phyloP scores from a whole-genome alignment of 2,888 invertebrate genomes.

The Brachylomia viminalis region DNA sequence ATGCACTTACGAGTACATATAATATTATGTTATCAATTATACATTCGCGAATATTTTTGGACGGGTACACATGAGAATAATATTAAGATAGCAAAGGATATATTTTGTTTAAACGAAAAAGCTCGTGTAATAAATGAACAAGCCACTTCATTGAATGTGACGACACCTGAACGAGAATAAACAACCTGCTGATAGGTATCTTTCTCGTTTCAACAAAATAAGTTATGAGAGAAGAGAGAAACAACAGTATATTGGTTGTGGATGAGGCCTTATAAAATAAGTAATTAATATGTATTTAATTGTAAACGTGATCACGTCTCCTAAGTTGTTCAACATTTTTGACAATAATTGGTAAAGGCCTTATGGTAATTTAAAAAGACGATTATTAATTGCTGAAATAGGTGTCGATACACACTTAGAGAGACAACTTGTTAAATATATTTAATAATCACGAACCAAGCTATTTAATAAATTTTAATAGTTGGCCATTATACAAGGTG shows the following conservation, averaged over 20 bases:
- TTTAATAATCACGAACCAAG: neutral
- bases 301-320: neutral
- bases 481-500: too few species aligned
- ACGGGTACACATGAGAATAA: slow-evolving; percentile 60
- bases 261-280: neutral
- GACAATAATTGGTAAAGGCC: neutral
- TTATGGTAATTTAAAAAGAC: neutral
- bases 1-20: slow-evolving; percentile 27
- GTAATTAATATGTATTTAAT: neutral
- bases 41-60: slow-evolving; percentile 56
- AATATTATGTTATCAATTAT: slow-evolving; percentile 35
- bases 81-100: slow-evolving; percentile 16
- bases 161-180: neutral
- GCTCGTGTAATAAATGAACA: slow-evolving; percentile 6
- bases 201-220: neutral
- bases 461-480: neutral
- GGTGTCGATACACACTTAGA: neutral
- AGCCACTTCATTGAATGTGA: neutral
- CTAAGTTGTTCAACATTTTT: neutral
- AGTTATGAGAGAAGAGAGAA: neutral
- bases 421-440: neutral
- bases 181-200: neutral
- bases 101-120: slow-evolving; percentile 6
- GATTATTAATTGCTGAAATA: neutral
- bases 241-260: neutral